Base-by-base conservation (phyloP, 2,797 vertebrate species). In the Sebastes iracundus region DNA sequence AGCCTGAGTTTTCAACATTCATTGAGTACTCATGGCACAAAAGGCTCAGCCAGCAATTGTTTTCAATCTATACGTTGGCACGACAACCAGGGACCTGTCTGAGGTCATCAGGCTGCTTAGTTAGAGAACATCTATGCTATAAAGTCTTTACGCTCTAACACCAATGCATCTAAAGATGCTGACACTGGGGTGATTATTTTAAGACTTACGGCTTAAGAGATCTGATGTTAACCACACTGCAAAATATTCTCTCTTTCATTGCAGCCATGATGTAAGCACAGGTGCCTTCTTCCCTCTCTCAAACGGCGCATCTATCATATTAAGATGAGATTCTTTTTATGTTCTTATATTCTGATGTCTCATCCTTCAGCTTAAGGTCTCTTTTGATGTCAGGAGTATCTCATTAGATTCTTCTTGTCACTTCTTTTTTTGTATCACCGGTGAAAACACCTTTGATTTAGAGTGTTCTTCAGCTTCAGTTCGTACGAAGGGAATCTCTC, bases 361-460 rank as follows among this genome's bases (percentile, higher is more conserved):
- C 82, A 82, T 67, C 80, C 20, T 69, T 71, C 67, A 63, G 68
- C 52, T 79, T 77, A 59, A 77, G 46, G 58, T 73, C 55, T 81
- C 82, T 73, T 86, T 87, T 87, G 81, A 90, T 80, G 83, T 86
- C 75, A 71, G 72, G 56, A 84, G 72, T 33, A 79, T 84, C 86
- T 90, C 71, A 74, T 88, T 86, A 83, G 72, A 84, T 77, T 72
- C 59, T 38, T 65, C 79, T 63, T 83, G 77, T 81, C 86, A 76
- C 60, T 86, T 38, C 35, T 82, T 67, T 79, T 81, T 65, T 30
- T 72, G 18, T 10, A 72, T 73, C 28, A 7, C 61, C 5, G 7
- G 2, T 25, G 30, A 87, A 85, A 85, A 85, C 52, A 56, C 56
- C 65, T 88, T 79, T 80, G 84, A 82, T 81, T 87, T 59, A 23